Conservation (phyloP, 2,888 invertebrate genomes). For the Tetranychus piercei region DNA sequence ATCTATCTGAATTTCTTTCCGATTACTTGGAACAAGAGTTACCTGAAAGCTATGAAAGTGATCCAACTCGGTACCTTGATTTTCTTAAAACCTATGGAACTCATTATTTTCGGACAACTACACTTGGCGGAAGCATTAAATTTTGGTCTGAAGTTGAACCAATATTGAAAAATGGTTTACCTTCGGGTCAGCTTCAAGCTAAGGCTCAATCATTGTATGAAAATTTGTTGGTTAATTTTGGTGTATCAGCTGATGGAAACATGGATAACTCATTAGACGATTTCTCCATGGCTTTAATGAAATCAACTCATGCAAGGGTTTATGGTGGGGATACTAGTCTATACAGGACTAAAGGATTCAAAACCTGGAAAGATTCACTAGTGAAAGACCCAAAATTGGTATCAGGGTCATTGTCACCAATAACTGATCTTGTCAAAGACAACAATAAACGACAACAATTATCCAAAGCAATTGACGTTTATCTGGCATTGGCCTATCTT, state of each 20-base stretch:
- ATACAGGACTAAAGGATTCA: background rate
- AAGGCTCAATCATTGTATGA: constrained; percentile 1
- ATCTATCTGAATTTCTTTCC: background rate
- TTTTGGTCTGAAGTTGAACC: background rate
- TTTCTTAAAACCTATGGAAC: constrained; percentile 9
- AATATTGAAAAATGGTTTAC: background rate
- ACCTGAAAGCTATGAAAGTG: background rate
- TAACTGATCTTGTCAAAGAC: constrained; percentile 3
- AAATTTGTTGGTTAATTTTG: background rate
- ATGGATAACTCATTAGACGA: background rate
- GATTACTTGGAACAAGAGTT: constrained; percentile 10
- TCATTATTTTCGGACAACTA: background rate
- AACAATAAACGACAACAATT: background rate
- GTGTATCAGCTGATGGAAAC: background rate
- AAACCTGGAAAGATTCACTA: background rate
- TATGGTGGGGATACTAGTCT: constrained; percentile 4
- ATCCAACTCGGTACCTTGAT: constrained; percentile 6
- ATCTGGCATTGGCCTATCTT: background rate
- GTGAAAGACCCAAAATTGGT: background rate
- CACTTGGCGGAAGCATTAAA: constrained; percentile 7
- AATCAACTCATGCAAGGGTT: background rate
- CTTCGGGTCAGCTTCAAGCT: background rate
- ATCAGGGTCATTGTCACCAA: background rate
- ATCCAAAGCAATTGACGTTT: background rate
- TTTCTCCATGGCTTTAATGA: background rate